Percentiles rank a stretch among this genome's conserved stretches.
Conservation (phyloP, 1,140 invertebrate species). For the Drosophila azteca region DNA sequence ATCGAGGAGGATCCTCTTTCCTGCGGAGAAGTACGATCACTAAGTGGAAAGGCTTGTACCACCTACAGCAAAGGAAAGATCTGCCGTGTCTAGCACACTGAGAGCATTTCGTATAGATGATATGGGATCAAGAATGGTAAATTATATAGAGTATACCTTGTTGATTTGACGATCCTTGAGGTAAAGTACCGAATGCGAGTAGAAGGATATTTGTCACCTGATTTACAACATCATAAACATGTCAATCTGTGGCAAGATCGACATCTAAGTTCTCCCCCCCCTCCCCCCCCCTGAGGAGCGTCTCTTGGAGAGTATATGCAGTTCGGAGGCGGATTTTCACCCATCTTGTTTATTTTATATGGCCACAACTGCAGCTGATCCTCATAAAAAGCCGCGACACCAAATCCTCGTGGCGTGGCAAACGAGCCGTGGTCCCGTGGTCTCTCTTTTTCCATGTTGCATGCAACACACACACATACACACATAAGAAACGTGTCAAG, state of each 20-base stretch:
- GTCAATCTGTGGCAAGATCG: slow-evolving; percentile 15
- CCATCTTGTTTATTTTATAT: slow-evolving; percentile 72
- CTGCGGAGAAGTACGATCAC: not conserved
- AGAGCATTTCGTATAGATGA: too few relatives aligned
- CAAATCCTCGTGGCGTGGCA: slow-evolving; percentile 77
- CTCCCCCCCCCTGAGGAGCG: too few relatives aligned
- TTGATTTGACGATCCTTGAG: too few relatives aligned
- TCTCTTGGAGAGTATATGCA: slow-evolving; percentile 47
- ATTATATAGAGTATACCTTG: too few relatives aligned
- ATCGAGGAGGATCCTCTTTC: slow-evolving; percentile 10
- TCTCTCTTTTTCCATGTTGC: slow-evolving; percentile 46
- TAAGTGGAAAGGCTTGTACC: not conserved
- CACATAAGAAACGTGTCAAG: slow-evolving; percentile 58
- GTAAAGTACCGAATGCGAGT: too few relatives aligned
- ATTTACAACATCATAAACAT: slow-evolving; percentile 44
- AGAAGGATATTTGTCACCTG: slow-evolving; percentile 27
- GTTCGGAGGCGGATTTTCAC: slow-evolving; percentile 37
- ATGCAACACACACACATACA: slow-evolving; percentile 55
- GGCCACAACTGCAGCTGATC: slow-evolving; percentile 78
- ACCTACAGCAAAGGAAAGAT: too few relatives aligned
- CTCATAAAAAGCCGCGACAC: slow-evolving; percentile 80
- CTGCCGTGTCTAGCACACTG: too few relatives aligned
- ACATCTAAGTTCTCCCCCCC: not conserved
- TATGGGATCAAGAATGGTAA: too few relatives aligned
- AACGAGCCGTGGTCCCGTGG: slow-evolving; percentile 68